Percentiles rank a stretch among this genome's conserved stretches.
Evolutionary conservation across 2,888 invertebrate genomes (phyloP).

Genomic region (Trilocha varians): DNA sequence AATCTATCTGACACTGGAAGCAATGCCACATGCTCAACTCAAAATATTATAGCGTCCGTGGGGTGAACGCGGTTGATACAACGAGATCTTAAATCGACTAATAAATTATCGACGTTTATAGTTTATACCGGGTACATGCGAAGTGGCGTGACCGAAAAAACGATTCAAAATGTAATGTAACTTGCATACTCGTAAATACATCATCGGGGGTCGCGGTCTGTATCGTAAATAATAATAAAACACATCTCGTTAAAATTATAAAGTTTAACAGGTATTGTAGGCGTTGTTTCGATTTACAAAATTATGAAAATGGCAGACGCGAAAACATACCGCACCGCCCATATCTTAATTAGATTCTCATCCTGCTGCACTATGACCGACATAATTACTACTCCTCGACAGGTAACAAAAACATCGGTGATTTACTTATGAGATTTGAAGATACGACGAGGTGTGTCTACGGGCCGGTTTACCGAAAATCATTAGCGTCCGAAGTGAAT

Average conservation of each 20-base stretch:
- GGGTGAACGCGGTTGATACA: constrained; percentile 46
- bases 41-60: constrained; percentile 44
- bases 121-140: constrained; percentile 52
- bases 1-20: constrained; percentile 12
- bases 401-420: constrained; percentile 60
- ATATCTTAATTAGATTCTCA: constrained; percentile 69
- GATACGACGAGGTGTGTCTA: constrained; percentile 62
- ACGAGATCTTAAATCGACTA: constrained; percentile 45
- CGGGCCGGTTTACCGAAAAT: constrained; percentile 70
- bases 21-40: constrained; percentile 36
- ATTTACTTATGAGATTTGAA: constrained; percentile 68
- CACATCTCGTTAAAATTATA: constrained; percentile 7
- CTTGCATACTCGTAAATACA: constrained; percentile 56
- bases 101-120: constrained; percentile 57
- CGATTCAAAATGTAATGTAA: constrained; percentile 60
- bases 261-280: background rate
- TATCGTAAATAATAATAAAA: constrained; percentile 37
- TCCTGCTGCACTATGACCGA: constrained; percentile 71
- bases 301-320: constrained; percentile 46
- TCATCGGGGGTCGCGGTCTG: constrained; percentile 55
- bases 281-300: constrained; percentile 27
- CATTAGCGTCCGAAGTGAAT: constrained; percentile 66
- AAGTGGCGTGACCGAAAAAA: constrained; percentile 70
- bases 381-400: constrained; percentile 67
- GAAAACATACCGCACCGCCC: constrained; percentile 53